Evolutionary conservation across 2,888 invertebrate genomes (phyloP), one percentile per base, ranked within the genome.

Genomic region (Microplitis manilae): DNA sequence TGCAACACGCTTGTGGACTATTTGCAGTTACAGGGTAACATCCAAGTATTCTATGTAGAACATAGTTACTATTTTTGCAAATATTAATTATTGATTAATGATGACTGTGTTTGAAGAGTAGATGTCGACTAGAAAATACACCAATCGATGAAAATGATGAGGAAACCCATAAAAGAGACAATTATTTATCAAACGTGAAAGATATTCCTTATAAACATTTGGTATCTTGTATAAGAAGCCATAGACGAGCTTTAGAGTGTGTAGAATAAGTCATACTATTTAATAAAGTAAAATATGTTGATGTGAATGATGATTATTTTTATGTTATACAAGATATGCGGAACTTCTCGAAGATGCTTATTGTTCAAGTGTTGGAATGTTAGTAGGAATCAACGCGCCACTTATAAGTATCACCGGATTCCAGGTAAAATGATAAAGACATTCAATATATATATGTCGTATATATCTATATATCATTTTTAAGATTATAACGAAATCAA

Each of bases 1-100:
- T 68, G 15, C 41, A 75, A 17, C 79, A 79, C 68, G 62, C 15
- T n/a, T 79, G 77, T 38, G 73, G 74, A 9, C 71, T 74, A 67
- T 79, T 79, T 71, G 72, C 61, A 15, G 41, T 69, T 5, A 38
- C 76, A 5, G 73, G 73, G 78, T 78, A 69, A 75, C 15, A 13
- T 60, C 64, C 5, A 38, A 71, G 7, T 38, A 2, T n/a, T 61
- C 39, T 0, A 50, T 30, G 13, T 5, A 5, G 6, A 20, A n/a
- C 9, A 1, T 9, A 2, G 9, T 50, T 13, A 1, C 13, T 13
- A 30, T 30, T 30, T 30, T 30, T 30, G 30, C 30, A 4, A 30
- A 30, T 30, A 30, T 30, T 30, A 30, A 30, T 0, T 4, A 30
- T 30, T 30, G 30, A 30, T 4, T 30, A 4, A 30, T 30, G 30